A percentile compares a stretch with the other conserved stretches of the same genome.
phyloP scores from a whole-genome alignment of 1,140 invertebrate species.

The Drosophila triauraria region DNA sequence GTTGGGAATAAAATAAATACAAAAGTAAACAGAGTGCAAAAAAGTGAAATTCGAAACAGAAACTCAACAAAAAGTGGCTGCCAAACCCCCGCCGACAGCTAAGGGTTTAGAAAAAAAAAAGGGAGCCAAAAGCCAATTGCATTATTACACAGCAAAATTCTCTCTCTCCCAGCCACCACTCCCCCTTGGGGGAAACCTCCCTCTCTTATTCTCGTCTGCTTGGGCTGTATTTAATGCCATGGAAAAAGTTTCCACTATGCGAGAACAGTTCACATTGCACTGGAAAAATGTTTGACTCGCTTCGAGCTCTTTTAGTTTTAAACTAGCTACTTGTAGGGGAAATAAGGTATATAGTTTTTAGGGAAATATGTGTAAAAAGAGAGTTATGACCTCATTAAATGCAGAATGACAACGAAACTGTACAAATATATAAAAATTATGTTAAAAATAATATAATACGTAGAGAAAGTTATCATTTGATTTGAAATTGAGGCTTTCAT shows the following conservation, averaged over 20 bases:
- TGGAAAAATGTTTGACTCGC: slow-evolving; percentile 42
- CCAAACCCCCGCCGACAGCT: slow-evolving; percentile 19
- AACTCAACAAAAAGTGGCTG: slow-evolving; percentile 51
- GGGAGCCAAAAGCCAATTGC: slow-evolving; percentile 62
- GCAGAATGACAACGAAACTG: no score
- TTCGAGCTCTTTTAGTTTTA: slow-evolving; percentile 13
- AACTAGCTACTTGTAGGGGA: no score
- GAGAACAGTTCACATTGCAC: slow-evolving; percentile 32
- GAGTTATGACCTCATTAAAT: no score
- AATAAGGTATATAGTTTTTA: background rate
- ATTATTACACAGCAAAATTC: slow-evolving; percentile 57
- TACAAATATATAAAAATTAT: no score
- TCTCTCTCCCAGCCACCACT: slow-evolving; percentile 6
- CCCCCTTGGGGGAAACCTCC: background rate
- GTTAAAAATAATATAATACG: no score
- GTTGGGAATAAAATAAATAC: slow-evolving; percentile 21
- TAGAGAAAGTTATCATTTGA: no score
- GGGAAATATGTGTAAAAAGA: no score
- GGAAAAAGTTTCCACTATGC: slow-evolving; percentile 42
- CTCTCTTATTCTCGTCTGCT: slow-evolving; percentile 1
- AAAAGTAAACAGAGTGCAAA: slow-evolving; percentile 19
- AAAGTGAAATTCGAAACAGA: slow-evolving; percentile 33
- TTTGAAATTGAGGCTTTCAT: no score
- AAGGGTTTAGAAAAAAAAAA: slow-evolving; percentile 16
- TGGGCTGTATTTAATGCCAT: slow-evolving; percentile 35